A percentile compares a stretch with the other conserved stretches of the same genome.
phyloP scores from a whole-genome alignment of 2,797 vertebrate species.

The Malacoraja senta region DNA sequence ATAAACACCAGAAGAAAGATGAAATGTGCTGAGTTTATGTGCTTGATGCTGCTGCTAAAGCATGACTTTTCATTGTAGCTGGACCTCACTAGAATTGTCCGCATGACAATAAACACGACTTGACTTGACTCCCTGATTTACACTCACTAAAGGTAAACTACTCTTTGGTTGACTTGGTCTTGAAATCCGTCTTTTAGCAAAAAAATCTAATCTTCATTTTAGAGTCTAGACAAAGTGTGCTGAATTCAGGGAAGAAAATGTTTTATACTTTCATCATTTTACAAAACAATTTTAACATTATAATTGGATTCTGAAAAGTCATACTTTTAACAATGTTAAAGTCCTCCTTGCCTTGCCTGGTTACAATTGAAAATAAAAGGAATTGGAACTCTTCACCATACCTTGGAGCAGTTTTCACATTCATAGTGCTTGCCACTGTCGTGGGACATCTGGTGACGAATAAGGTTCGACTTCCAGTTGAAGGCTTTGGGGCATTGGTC shows the following conservation, averaged over 20 bases:
- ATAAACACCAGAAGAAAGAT: background rate
- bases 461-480: constrained; percentile 99
- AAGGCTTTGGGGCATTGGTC: constrained; percentile 99
- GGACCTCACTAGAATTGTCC: no score
- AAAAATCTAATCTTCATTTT: background rate
- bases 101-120: no score
- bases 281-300: background rate
- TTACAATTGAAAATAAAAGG: background rate
- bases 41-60: no score
- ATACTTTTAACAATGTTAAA: constrained; percentile 38
- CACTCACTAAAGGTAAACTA: background rate
- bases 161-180: background rate
- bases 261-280: background rate
- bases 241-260: background rate
- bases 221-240: background rate
- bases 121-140: no score
- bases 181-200: background rate
- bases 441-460: constrained; percentile 98
- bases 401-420: constrained; percentile 99
- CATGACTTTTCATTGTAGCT: no score
- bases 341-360: constrained; percentile 37
- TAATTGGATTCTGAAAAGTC: background rate
- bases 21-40: no score
- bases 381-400: constrained; percentile 77
- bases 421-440: constrained; percentile 99